Evolutionary conservation across 2,797 vertebrate genomes (phyloP).

Genomic region (Nasua narica): DNA sequence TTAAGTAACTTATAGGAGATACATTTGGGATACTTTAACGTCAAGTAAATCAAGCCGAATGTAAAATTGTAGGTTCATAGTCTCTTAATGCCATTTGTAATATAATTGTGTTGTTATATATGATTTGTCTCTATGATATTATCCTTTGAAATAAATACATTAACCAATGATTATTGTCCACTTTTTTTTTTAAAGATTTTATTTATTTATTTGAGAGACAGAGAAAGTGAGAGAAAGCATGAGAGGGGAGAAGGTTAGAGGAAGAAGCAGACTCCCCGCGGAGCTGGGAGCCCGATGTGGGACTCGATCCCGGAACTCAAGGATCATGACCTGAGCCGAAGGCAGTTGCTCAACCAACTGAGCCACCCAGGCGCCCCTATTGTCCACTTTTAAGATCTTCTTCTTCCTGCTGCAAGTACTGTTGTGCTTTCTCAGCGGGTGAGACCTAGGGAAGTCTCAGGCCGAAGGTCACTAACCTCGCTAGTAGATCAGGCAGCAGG

Average conservation of each 20-base stretch:
- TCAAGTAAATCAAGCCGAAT: not conserved
- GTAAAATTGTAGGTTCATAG: not conserved
- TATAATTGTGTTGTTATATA: not conserved
- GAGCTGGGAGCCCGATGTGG: no score
- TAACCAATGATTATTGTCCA: not conserved
- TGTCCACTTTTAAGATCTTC: not conserved
- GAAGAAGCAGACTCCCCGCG: no score
- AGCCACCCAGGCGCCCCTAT: no score
- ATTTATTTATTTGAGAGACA: no score
- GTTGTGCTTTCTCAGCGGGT: not conserved
- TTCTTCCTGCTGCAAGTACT: no score
- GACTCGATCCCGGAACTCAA: no score
- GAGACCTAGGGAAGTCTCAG: no score
- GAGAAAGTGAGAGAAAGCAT: no score
- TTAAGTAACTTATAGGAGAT: not conserved
- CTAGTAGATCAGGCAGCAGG: fast-evolving
- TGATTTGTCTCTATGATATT: not conserved
- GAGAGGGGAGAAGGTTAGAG: no score
- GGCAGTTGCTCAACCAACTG: no score
- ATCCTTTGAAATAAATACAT: not conserved
- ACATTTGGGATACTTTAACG: not conserved
- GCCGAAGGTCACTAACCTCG: not conserved
- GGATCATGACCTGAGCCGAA: no score
- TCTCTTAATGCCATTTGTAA: not conserved
- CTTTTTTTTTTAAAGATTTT: no score